Evolutionary conservation across 2,888 invertebrate genomes (phyloP), one percentile per base, ranked within the genome.

Genomic region (Platynereis dumerilii): DNA sequence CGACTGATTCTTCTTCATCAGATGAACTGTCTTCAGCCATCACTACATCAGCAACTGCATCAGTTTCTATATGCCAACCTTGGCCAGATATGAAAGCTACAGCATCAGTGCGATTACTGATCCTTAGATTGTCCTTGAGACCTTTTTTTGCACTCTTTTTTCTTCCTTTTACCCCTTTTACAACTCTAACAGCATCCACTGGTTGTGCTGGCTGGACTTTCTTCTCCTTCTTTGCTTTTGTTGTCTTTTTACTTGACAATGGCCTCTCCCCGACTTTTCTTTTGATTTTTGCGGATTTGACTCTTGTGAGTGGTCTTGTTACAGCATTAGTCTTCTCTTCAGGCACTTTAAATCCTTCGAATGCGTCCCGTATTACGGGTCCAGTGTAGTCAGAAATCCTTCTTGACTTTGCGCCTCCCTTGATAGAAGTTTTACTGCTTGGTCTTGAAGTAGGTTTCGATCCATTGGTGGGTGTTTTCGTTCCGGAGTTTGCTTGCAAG

Each of bases 41-140:
- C 5, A 12, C 12, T 12, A 34, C 34, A 34, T 34, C 34, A 7
- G 12, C 34, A 5, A 68, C 78, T 69, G 77, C 77, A 0, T 74
- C 70, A 17, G 80, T 74, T 15, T 75, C 73, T 17, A 81, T 64
- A 58, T 80, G 79, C 80, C 80, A 80, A 7, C 79, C 80, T 48
- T 79, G 76, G 7, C 80, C 81, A 53, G 78, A 76, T 24, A 80
- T 78, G 26, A 78, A 58, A 39, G 78, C 79, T 3, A 54, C 58
- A n/a, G 55, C 28, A 12, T 54, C 67, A 27, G 22, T 20, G 17
- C 61, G 42, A 45, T 68, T 55, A 15, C 58, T 39, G 5, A 57
- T 55, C 22, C 24, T 34, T 27, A 42, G 45, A 17, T 45, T 42
- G 17, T 24, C 62, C 34, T 58, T 57, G 17, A 58, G 56, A 17